Percentiles rank a stretch among this genome's conserved stretches.
phyloP scores from a whole-genome alignment of 2,797 vertebrate species.

The Pelobates cultripes region DNA sequence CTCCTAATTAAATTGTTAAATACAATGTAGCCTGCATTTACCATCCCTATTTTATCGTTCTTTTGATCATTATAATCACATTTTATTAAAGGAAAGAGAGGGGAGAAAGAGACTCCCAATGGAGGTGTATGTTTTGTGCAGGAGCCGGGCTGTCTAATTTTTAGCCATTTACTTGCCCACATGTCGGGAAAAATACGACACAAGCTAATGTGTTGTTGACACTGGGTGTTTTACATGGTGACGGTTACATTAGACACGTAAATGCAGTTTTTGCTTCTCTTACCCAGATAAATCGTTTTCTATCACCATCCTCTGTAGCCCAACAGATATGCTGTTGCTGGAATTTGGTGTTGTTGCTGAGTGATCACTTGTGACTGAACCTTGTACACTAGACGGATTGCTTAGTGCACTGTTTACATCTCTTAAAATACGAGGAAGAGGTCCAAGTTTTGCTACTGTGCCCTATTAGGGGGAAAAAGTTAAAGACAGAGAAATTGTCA shows the following conservation, averaged over 20 bases:
- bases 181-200: neutral
- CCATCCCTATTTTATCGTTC: conserved; percentile 32
- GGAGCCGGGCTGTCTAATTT: neutral
- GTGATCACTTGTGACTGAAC: conserved; percentile 75
- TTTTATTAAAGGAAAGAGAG: conserved; percentile 18
- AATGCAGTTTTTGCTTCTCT: conserved; percentile 56
- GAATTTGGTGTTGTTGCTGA: conserved; percentile 79
- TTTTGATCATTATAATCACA: conserved; percentile 46
- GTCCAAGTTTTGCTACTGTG: conserved; percentile 87
- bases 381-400: conserved; percentile 83
- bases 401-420: conserved; percentile 89
- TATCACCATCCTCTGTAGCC: conserved; percentile 97
- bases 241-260: neutral
- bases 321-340: conserved; percentile 85
- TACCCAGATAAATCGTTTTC: conserved; percentile 95
- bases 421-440: conserved; percentile 91
- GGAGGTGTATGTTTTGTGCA: neutral
- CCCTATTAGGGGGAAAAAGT: conserved; percentile 67
- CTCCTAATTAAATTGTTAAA: conserved; percentile 59
- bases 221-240: neutral
- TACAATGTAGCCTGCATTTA: conserved; percentile 41
- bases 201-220: neutral
- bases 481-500: too few species aligned
- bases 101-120: neutral
- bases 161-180: neutral